These are phyloP conservation scores for Drosophila pseudotalamancana DNA, from an alignment of 2,888 invertebrate genomes.

Conservation along the genomic window DNA sequence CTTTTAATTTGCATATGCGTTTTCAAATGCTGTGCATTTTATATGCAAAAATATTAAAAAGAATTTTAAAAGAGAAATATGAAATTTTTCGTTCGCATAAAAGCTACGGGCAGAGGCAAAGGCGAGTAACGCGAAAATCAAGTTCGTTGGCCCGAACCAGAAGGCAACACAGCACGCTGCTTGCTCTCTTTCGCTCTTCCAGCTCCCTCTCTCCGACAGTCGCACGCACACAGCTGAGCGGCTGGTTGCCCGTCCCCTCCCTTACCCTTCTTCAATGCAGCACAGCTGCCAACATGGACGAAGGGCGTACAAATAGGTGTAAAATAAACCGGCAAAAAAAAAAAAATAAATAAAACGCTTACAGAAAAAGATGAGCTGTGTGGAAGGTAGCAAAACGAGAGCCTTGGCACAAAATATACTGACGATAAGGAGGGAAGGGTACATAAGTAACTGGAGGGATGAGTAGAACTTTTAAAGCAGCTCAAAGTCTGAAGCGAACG, in stretches of 20 bases:
- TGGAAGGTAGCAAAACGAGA: constrained; percentile 36
- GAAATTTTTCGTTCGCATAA: constrained; percentile 36
- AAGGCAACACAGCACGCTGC: constrained; percentile 30
- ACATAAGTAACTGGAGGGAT: constrained; percentile 1
- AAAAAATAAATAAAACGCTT: constrained; percentile 23
- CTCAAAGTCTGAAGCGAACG: constrained; percentile 29
- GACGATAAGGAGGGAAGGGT: neutral
- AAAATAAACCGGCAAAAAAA: constrained; percentile 72
- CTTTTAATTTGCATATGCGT: neutral
- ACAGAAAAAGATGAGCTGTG: constrained; percentile 48
- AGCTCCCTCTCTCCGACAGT: constrained; percentile 13
- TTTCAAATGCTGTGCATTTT: constrained; percentile 43
- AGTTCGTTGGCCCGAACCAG: constrained; percentile 81
- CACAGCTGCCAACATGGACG: constrained; percentile 69
- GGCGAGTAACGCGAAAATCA: constrained; percentile 66
- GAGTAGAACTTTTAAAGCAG: constrained; percentile 25
- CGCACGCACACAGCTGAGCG: constrained; percentile 73
- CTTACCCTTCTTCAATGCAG: constrained; percentile 1
- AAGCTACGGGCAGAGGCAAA: constrained; percentile 28
- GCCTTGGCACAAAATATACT: constrained; percentile 40
- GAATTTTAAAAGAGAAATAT: constrained; percentile 52
- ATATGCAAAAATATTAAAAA: constrained; percentile 46
- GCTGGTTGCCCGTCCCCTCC: constrained; percentile 21
- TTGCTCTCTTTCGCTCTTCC: constrained; percentile 14
- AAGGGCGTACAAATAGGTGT: constrained; percentile 54